Conservation (phyloP, 2,113 vertebrate genomes). For the Sinosuthora webbiana region DNA sequence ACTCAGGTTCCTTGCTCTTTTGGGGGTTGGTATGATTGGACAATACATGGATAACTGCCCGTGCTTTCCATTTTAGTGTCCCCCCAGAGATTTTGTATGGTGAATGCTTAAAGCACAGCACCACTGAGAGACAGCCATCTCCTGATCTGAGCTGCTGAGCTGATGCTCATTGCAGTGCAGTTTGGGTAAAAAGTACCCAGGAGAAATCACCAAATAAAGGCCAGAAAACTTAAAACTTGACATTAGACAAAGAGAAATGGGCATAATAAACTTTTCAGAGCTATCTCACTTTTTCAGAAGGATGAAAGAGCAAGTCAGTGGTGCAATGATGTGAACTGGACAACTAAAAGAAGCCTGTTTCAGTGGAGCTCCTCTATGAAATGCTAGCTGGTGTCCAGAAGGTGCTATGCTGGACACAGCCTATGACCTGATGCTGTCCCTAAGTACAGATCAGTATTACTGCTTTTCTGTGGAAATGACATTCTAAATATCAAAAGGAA, state of each 20-base stretch:
- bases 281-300: not conserved
- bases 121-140: not conserved
- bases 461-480: not conserved
- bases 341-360: not conserved
- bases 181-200: not conserved
- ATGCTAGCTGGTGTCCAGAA: not conserved
- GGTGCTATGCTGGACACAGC: not conserved
- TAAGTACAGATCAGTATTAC: not conserved
- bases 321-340: not conserved
- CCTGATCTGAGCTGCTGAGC: not conserved
- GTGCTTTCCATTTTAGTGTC: not conserved
- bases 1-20: not conserved
- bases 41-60: not conserved
- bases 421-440: not conserved
- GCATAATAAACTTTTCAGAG: not conserved
- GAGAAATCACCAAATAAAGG: not conserved
- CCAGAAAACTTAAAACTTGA: not conserved
- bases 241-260: not conserved
- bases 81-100: not conserved
- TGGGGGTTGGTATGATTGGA: not conserved
- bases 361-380: not conserved
- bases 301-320: not conserved
- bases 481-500: slow-evolving; percentile 5
- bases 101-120: not conserved
- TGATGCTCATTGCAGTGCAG: not conserved